A percentile compares a stretch with the other conserved stretches of the same genome.
Evolutionary conservation across 1,140 invertebrate genomes (phyloP).

Genomic region (Diabrotica undecimpunctata): DNA sequence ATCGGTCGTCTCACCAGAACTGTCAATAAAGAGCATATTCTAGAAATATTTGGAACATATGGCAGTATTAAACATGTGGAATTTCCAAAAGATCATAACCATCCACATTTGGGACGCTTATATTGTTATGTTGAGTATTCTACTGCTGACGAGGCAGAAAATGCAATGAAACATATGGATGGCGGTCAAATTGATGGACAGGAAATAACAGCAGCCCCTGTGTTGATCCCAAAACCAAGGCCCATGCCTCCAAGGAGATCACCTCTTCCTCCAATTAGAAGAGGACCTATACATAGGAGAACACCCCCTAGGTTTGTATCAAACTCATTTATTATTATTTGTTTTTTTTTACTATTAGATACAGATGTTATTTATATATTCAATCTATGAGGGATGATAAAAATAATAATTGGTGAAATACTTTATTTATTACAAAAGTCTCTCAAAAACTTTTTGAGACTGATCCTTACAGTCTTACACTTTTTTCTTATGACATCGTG

Average conservation of each 20-base stretch:
- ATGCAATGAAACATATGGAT: slow-evolving; percentile 99
- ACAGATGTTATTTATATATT: no score
- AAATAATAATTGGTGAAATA: no score
- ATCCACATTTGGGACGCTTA: slow-evolving; percentile 80
- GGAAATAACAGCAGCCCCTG: slow-evolving; percentile 90
- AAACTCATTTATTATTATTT: background rate
- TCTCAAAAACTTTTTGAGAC: no score
- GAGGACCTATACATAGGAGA: slow-evolving; percentile 43
- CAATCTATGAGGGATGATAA: no score
- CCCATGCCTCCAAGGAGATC: slow-evolving; percentile 62
- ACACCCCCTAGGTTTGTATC: slow-evolving; percentile 43
- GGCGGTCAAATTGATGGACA: slow-evolving; percentile 91
- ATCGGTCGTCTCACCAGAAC: slow-evolving; percentile 89
- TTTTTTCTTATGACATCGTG: no score
- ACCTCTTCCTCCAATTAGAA: slow-evolving; percentile 52
- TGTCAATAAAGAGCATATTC: slow-evolving; percentile 88
- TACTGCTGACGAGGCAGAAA: slow-evolving; percentile 92
- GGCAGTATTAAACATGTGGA: slow-evolving; percentile 88
- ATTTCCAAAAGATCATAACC: slow-evolving; percentile 81
- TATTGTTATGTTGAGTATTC: slow-evolving; percentile 95
- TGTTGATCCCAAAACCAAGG: slow-evolving; percentile 72
- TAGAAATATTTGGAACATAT: slow-evolving; percentile 93
- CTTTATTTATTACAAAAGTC: no score
- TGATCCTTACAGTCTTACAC: no score
- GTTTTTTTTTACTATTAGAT: no score